Base-by-base conservation (phyloP, 2,888 invertebrate genomes). In the Carterocephalus palaemon region DNA sequence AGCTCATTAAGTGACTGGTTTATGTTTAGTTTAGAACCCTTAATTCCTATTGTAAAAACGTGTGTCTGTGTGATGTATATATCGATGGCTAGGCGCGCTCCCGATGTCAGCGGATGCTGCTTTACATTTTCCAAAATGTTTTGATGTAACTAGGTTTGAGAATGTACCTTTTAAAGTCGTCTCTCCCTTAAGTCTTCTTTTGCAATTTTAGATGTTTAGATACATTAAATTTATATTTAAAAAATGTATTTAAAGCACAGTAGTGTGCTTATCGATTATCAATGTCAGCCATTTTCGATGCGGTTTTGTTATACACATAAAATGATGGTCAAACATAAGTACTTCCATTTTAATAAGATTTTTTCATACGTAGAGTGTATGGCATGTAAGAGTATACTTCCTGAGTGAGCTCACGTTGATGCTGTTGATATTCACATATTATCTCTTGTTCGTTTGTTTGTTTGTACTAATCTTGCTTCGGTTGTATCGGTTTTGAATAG, bases 1-100 rank as follows among this genome's bases (percentile, higher is more conserved):
- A 83, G 81, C 72, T 82, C 75, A 79, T 71, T 84, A 82, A 85
- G 85, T 75, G 85, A 85, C 85, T 85, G 85, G 82, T 75, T 83
- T 83, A 76, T 63, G 77, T 67, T 79, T 81, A 79, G 73, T 81
- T 82, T 71, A 81, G 76, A 70, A 71, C 60, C 58, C 66, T 71
- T 77, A 78, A 81, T 79, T 85, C 75, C 78, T 83, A 82, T 74
- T 83, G 80, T 84, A 83, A 80, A 84, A 54, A 80, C 63, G 82
- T 80, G 81, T 83, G 84, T 72, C 74, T 82, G 83, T 82, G 82
- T 80, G 75, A 69, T 82, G 82, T 84, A 79, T 79, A 83, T 82
- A 82, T 62, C 56, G 62, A 62, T 64, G 70, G 71, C 66, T 72
- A 69, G 72, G 70, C 70, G 74, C 74, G 71, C 54, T 52, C 53